Conservation (phyloP, 2,113 vertebrate genomes). For the Nipponia nippon region DNA sequence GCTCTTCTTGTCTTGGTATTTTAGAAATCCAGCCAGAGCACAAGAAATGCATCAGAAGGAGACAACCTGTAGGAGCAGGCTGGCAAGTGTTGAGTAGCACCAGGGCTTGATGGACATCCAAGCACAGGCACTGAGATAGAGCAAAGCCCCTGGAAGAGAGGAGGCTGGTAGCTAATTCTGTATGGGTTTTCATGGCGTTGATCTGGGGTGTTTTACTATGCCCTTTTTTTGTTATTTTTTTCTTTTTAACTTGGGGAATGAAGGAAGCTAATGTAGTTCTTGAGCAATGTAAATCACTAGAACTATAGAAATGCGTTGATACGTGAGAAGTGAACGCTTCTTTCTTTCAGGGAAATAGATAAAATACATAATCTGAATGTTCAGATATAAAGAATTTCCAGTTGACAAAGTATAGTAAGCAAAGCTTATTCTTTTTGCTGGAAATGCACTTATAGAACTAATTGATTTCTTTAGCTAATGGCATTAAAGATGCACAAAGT, state of each 20-base stretch:
- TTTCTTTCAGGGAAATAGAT: neutral
- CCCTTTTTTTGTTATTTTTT: neutral
- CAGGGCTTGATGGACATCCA: neutral
- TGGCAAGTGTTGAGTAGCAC: neutral
- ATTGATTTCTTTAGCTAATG: neutral
- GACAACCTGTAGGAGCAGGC: neutral
- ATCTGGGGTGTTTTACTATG: neutral
- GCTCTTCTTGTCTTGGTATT: neutral
- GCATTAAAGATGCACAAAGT: neutral
- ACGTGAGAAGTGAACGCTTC: neutral
- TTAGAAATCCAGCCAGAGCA: neutral
- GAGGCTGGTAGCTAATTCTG: neutral
- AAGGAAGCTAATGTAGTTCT: neutral
- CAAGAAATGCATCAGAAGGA: no score
- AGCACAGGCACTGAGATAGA: neutral
- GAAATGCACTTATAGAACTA: neutral
- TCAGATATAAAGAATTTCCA: neutral
- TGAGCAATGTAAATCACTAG: neutral
- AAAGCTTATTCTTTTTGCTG: neutral
- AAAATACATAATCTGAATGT: neutral
- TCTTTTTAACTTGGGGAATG: neutral
- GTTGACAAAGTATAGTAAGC: neutral
- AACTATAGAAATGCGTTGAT: neutral
- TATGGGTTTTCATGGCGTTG: neutral
- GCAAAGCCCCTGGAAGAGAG: neutral